These are phyloP conservation scores for Agonopterix alstromeriana DNA, from an alignment of 2,888 invertebrate genomes.

Conservation along the genomic window DNA sequence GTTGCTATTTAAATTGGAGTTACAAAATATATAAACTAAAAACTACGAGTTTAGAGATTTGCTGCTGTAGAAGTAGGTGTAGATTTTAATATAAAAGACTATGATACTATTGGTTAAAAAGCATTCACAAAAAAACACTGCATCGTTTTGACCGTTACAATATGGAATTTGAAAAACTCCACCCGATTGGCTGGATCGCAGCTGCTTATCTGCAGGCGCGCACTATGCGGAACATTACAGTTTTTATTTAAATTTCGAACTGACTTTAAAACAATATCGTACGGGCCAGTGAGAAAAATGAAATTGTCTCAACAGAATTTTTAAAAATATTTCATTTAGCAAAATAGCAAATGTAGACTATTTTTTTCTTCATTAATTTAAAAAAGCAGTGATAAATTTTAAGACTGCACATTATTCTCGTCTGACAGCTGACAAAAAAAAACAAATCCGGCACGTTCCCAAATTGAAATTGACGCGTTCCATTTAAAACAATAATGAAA, in stretches of 20 bases:
- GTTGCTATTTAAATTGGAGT: too few species aligned
- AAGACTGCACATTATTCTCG: conserved; percentile 27
- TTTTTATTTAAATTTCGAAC: conserved; percentile 64
- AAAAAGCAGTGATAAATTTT: conserved; percentile 12
- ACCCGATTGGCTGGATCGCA: conserved; percentile 28
- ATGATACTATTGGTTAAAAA: too few species aligned
- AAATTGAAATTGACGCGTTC: conserved; percentile 72
- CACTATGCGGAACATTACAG: conserved; percentile 68
- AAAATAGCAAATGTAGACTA: conserved; percentile 3
- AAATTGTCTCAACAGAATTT: not conserved
- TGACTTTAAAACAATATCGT: conserved; percentile 1
- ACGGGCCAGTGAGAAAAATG: not conserved
- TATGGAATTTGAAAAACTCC: conserved; percentile 4
- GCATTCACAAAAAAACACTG: too few species aligned
- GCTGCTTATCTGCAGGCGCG: conserved; percentile 42
- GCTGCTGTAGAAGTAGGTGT: too few species aligned
- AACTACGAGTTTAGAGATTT: too few species aligned
- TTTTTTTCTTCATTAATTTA: conserved; percentile 14
- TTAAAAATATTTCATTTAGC: too few species aligned
- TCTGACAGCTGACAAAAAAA: conserved; percentile 44
- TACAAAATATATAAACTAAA: too few species aligned
- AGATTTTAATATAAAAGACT: too few species aligned
- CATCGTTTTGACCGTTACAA: conserved; percentile 11
- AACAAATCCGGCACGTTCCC: conserved; percentile 46
- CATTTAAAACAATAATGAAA: conserved; percentile 67